Percentiles rank a stretch among this genome's conserved stretches.
Evolutionary conservation across 1,140 invertebrate species (phyloP).

Genomic region (Trachymyrmex septentrionalis): DNA sequence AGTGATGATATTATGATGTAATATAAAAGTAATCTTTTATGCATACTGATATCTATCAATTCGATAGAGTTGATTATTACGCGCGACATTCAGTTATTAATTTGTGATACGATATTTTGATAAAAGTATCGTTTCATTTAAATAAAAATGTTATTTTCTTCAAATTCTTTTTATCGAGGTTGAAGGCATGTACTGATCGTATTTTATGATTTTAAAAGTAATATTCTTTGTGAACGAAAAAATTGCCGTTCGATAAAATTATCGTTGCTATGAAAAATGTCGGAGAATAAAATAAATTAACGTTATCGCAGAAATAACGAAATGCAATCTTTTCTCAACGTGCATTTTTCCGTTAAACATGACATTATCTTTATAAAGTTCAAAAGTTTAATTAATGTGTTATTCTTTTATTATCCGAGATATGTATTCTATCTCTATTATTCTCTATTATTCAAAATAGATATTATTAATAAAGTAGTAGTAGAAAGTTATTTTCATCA

Average conservation of each 20-base stretch:
- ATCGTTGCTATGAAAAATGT: not conserved
- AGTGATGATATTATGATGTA: not conserved
- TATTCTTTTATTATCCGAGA: not conserved
- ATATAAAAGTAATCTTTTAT: not conserved
- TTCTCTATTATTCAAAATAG: not conserved
- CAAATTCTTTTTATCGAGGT: not conserved
- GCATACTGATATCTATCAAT: not conserved
- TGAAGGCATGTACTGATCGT: not conserved
- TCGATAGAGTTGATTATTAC: not conserved
- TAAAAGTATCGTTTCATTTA: not conserved
- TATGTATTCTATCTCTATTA: no score
- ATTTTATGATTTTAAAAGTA: conserved; percentile 5
- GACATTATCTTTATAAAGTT: not conserved
- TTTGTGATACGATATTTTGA: not conserved
- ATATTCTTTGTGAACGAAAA: not conserved
- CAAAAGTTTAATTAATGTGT: not conserved
- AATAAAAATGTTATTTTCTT: not conserved
- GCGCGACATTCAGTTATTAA: not conserved
- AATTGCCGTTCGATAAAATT: not conserved
- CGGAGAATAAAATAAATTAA: not conserved
- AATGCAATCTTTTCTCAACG: not conserved
- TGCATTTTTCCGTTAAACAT: not conserved
- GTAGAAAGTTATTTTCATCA: not conserved
- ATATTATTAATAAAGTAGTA: not conserved
- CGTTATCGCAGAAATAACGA: not conserved